Percentiles rank a stretch among this genome's conserved stretches.
phyloP scores from a whole-genome alignment of 2,113 vertebrate species.

The Rafetus swinhoei region DNA sequence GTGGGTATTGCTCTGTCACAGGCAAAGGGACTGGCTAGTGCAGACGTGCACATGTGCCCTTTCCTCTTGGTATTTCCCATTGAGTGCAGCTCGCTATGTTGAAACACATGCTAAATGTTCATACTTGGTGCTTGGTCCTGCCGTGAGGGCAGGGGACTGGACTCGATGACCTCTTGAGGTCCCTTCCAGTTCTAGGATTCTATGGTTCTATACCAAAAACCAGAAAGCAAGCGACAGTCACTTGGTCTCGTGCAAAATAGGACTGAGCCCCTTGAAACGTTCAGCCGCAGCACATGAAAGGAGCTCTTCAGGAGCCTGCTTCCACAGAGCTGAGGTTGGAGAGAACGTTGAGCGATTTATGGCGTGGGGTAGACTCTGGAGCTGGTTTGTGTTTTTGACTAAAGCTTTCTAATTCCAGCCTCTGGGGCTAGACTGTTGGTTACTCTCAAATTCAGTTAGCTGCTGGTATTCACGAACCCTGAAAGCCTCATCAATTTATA shows the following conservation, averaged over 20 bases:
- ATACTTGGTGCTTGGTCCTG: too few relatives aligned
- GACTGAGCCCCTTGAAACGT: background rate
- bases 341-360: background rate
- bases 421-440: rapidly evolving
- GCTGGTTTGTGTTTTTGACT: background rate
- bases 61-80: background rate
- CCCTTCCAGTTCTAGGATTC: too few relatives aligned
- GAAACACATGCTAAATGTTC: background rate
- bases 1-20: background rate
- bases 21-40: background rate
- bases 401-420: background rate
- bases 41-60: background rate
- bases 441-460: background rate
- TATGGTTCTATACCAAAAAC: too few relatives aligned
- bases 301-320: background rate
- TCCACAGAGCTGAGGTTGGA: background rate
- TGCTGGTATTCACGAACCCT: background rate
- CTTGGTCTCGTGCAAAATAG: background rate
- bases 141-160: too few relatives aligned
- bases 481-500: background rate
- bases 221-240: too few relatives aligned
- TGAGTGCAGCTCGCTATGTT: background rate
- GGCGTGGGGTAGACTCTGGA: background rate
- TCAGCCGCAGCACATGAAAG: background rate
- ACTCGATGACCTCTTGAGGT: too few relatives aligned